Evolutionary conservation across 2,113 vertebrate genomes (phyloP), one percentile per base, ranked within the genome.

Genomic region (Cromileptes altivelis): DNA sequence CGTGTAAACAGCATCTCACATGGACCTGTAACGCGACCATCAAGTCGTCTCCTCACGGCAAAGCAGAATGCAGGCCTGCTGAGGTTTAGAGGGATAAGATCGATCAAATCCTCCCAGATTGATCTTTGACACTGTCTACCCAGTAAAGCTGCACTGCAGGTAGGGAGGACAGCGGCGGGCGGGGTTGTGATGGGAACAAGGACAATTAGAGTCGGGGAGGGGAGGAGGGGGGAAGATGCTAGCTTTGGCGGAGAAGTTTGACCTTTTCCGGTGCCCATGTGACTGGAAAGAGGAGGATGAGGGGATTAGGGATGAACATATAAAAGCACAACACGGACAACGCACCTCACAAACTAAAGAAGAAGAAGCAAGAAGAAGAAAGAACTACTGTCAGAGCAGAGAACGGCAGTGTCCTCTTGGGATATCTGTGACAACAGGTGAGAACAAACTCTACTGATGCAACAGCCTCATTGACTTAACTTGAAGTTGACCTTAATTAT

Each of bases 371-470:
- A 65, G 53, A 17, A 74, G 75, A 40, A 81, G 49, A 57, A 45
- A 74, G 58, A 76, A 65, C 78, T 19, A 57, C 25, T 50, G 72
- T 68, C 40, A 18, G 62, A 80, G 60, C 49, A 78, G 85, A 90
- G 72, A 91, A 49, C 18, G 55, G 74, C 23, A n/a, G 68, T 13
- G 49, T 80, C 70, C 70, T 76, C 64, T 63, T n/a, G 74, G 88
- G 82, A 91, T 57, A 79, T 74, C 85, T 88, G 80, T 80, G 74
- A 88, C 72, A 25, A 45, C 89, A 96, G 94, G 95, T 95, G 90
- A 93, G 95, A 50, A 33, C 40, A 25, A 40, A 45, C 42, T 45
- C 42, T 37, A 37, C 33, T 37, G 33, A 37, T 37, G 33, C 33
- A 37, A 37, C 33, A 8, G 6, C 2, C 23, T 49, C 1, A 23